Base-by-base conservation (phyloP, 2,797 vertebrate genomes). In the Adelosebastes latens region DNA sequence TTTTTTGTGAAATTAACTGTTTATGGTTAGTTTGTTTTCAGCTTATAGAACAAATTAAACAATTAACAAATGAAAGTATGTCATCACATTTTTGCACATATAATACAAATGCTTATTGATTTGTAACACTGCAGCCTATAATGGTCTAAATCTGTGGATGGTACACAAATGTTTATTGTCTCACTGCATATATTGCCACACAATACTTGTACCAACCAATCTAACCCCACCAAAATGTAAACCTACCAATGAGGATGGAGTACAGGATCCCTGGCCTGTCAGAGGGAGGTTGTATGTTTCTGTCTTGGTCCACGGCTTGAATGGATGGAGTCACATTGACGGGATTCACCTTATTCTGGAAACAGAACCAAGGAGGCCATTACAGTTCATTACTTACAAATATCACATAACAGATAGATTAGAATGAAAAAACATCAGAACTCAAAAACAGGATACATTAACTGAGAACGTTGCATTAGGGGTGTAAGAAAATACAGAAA, bases 171-270 rank as follows among this genome's bases (percentile, higher is more conserved):
- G 8, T 36, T 4, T 2, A 42, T 32, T 20, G 6, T 55, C 13
- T 52, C 5, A 31, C 2, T 31, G 12, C 16, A 34, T 8, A 46
- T 22, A 4, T 56, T 39, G 1, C 49, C 14, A 46, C 20, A 20
- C 14, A 55, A 27, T 14, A 9, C 24, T 4, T 13, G 6, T 42
- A 12, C 4, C 13, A 55, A 59, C 20, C 52, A 61, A 49, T 22
- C 4, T 16, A 20, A 31, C 55, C 3, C 2, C 20, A 22, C 61
- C 66, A 14, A 39, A 12, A 34, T 6, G 8, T 6, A 12, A 89
- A 97, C 97, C 56, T 94, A 99, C 99, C 99, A 36, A 99, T 97
- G 78, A 99, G 96, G 88, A 99, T 96, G 93, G 96, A 98, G 93
- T 97, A 99, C 6, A 99, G 91, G 85, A 99, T 97, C 67, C 97